Percentiles rank a stretch among this genome's conserved stretches.
These are phyloP conservation scores for Tympanoctomys barrerae DNA, from an alignment of 2,797 vertebrate genomes.

Conservation along the genomic window DNA sequence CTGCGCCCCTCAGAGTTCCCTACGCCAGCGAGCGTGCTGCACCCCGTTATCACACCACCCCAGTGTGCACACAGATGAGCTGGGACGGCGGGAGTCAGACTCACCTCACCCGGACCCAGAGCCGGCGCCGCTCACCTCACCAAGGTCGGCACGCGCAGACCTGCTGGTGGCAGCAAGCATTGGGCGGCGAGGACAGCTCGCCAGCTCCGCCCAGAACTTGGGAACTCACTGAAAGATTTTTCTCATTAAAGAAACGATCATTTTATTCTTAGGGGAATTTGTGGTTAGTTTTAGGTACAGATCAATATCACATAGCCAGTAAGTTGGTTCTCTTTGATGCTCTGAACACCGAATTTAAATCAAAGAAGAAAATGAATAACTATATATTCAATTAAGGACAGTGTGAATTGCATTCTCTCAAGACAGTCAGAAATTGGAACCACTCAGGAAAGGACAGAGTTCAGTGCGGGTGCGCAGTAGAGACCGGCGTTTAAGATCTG, in stretches of 20 bases:
- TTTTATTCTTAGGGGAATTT: neutral
- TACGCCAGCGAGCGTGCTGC: too few relatives aligned
- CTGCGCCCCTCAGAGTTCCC: neutral
- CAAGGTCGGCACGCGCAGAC: rapidly evolving
- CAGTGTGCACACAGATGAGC: rapidly evolving
- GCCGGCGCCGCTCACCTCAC: too few relatives aligned
- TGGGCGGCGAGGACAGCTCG: neutral
- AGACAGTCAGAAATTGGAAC: neutral
- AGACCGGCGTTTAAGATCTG: neutral
- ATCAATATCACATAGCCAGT: neutral
- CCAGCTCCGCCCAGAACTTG: neutral
- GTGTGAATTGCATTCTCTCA: neutral
- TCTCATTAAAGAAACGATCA: neutral
- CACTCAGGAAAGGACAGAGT: neutral
- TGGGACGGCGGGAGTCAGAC: neutral
- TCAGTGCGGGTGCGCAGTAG: neutral
- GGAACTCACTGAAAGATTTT: neutral
- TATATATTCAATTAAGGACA: neutral
- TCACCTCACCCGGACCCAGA: neutral
- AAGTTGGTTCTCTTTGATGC: neutral
- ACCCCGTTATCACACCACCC: rapidly evolving
- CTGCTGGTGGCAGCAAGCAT: neutral
- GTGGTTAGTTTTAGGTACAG: neutral
- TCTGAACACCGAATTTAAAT: neutral
- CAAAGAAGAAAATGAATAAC: neutral